Evolutionary conservation across 2,888 invertebrate species (phyloP).

Genomic region (Ametastegia equiseti): DNA sequence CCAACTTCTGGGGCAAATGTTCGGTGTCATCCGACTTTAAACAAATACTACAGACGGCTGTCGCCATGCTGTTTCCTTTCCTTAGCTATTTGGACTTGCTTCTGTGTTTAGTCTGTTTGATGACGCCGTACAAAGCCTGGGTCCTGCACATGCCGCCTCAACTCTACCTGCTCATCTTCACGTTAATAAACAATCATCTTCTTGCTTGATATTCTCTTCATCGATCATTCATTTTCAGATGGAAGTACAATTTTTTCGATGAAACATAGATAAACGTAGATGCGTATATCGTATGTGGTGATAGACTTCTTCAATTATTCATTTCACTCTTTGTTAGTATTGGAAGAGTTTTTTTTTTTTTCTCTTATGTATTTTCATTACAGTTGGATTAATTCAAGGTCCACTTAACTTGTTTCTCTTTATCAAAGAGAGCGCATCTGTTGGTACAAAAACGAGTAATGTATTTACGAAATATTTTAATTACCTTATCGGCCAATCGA

Average conservation of each 20-base stretch:
- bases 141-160: neutral
- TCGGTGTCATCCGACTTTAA: slow-evolving; percentile 64
- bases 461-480: slow-evolving; percentile 74
- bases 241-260: too few relatives aligned
- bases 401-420: neutral
- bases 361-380: neutral
- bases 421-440: slow-evolving; percentile 63
- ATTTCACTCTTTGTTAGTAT: neutral
- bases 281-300: too few relatives aligned
- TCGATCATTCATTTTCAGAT: too few relatives aligned
- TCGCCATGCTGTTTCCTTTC: slow-evolving; percentile 62
- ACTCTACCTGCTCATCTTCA: neutral
- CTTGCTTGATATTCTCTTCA: too few relatives aligned
- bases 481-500: slow-evolving; percentile 74
- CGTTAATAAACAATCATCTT: neutral
- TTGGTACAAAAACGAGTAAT: slow-evolving; percentile 46
- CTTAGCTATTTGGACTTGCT: slow-evolving; percentile 62
- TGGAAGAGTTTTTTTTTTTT: neutral
- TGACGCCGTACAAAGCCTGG: slow-evolving; percentile 46
- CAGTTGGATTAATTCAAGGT: neutral
- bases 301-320: neutral
- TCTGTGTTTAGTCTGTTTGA: slow-evolving; percentile 59
- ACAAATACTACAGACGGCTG: slow-evolving; percentile 66
- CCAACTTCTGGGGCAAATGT: slow-evolving; percentile 65
- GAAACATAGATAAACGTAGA: too few relatives aligned